phyloP scores from a whole-genome alignment of 37 sponge, comb jelly and placozoan genomes.

The Haliclona indistincta region DNA sequence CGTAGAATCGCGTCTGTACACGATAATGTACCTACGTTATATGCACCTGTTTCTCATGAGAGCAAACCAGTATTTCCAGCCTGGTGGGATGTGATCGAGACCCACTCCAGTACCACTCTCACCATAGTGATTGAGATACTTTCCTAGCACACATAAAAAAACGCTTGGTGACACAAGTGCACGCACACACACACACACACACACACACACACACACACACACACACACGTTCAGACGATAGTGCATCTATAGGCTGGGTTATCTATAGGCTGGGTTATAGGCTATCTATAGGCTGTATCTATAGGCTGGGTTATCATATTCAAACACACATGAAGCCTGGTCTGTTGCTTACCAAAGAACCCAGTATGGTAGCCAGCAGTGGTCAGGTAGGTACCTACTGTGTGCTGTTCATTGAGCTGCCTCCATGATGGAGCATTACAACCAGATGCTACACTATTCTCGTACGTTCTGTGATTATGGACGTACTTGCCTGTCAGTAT shows the following conservation, averaged over 20 bases:
- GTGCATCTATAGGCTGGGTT: no score
- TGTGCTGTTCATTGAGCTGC: constrained; percentile 75
- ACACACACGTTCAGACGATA: no score
- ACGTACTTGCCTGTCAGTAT: constrained; percentile 85
- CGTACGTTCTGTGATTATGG: constrained; percentile 87
- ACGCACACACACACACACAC: no score
- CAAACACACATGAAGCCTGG: no score
- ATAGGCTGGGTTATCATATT: no score
- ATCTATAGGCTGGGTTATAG: no score
- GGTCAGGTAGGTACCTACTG: constrained; percentile 73
- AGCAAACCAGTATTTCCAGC: constrained; percentile 83
- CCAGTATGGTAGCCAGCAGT: constrained; percentile 86
- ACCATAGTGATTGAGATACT: constrained; percentile 88
- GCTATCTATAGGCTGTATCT: no score
- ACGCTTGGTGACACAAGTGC: no score
- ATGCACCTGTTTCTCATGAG: constrained; percentile 84
- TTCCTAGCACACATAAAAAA: constrained; percentile 54
- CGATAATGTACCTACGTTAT: no score
- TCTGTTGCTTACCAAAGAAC: constrained; percentile 84
- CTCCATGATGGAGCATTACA: constrained; percentile 87
- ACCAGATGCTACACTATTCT: constrained; percentile 72
- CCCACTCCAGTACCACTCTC: constrained; percentile 38
- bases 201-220: no score
- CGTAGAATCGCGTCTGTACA: no score
- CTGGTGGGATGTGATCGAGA: constrained; percentile 77